phyloP scores from a whole-genome alignment of 2,888 invertebrate genomes.

The Parnassius apollo region DNA sequence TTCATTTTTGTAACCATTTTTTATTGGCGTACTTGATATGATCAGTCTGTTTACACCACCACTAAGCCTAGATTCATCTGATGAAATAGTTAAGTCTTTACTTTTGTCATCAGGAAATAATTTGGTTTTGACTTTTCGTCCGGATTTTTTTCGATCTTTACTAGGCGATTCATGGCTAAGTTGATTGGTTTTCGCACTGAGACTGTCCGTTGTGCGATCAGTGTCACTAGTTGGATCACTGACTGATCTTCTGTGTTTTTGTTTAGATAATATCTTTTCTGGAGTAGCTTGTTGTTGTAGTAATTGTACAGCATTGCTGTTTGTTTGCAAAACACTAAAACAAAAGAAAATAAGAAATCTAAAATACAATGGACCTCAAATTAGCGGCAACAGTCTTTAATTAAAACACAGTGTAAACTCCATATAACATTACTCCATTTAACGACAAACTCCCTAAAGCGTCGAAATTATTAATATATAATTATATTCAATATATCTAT shows the following conservation, averaged over 20 bases:
- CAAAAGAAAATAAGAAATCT: neutral
- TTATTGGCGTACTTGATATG: conserved; percentile 66
- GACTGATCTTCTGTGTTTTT: conserved; percentile 62
- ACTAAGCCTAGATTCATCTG: conserved; percentile 62
- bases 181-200: conserved; percentile 50
- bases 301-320: conserved; percentile 58
- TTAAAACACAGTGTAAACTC: too few species aligned
- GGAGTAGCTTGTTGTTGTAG: conserved; percentile 62
- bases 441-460: too few species aligned
- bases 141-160: conserved; percentile 55
- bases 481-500: too few species aligned
- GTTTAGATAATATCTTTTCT: conserved; percentile 54
- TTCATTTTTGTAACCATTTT: conserved; percentile 56
- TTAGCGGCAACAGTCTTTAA: too few species aligned
- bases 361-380: too few species aligned
- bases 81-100: conserved; percentile 54
- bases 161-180: conserved; percentile 64
- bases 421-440: too few species aligned
- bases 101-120: conserved; percentile 61
- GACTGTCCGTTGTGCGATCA: conserved; percentile 53
- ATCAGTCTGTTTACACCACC: conserved; percentile 52
- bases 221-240: conserved; percentile 66
- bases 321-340: conserved; percentile 67
- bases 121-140: conserved; percentile 66
- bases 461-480: too few species aligned